Evolutionary conservation across 2,888 invertebrate species (phyloP), one percentile per base, ranked within the genome.

Genomic region (Oeneis ivallda): DNA sequence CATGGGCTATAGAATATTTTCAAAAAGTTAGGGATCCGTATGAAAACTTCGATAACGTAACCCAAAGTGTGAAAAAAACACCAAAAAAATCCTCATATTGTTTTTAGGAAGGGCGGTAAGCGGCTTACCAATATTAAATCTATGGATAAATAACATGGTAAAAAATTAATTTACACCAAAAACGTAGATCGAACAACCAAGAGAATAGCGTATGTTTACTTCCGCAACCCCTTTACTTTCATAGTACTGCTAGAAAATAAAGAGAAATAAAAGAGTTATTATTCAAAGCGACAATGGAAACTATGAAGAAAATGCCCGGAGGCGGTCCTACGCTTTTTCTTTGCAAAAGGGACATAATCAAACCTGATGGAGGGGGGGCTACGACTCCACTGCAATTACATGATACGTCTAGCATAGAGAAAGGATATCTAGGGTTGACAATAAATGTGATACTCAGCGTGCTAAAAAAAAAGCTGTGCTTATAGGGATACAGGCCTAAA

Each of bases 321-420:
- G 67, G 69, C 69, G 53, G 60, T 34, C 6, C 59, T 41, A 50
- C 41, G 61, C 53, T 47, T 61, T 62, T 45, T 34, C 52, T 63
- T 64, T 61, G 54, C 57, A 60, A 61, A 60, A 61, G 62, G 69
- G 61, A 65, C 62, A 56, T 67, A 70, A 70, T 70, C 69, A 67
- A 67, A 69, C 62, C 65, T 65, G 70, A 67, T 65, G 69, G 65
- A 56, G 57, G 68, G 70, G 68, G 50, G 60, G 52, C 62, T 52
- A 66, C 17, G 65, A 45, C 61, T 47, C 59, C 53, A 10, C 62
- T 67, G 67, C 67, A 65, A 70, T 70, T 65, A 70, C 56, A 63
- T 61, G 47, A 66, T 60, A 65, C 61, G 69, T 70, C 67, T 67
- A 65, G 65, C 58, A 47, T 63, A 39, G 67, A 65, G 58, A 53